Percentiles rank a stretch among this genome's conserved stretches.
phyloP scores from a whole-genome alignment of 2,113 vertebrate species.

The Cryptomyrus ogoouensis region DNA sequence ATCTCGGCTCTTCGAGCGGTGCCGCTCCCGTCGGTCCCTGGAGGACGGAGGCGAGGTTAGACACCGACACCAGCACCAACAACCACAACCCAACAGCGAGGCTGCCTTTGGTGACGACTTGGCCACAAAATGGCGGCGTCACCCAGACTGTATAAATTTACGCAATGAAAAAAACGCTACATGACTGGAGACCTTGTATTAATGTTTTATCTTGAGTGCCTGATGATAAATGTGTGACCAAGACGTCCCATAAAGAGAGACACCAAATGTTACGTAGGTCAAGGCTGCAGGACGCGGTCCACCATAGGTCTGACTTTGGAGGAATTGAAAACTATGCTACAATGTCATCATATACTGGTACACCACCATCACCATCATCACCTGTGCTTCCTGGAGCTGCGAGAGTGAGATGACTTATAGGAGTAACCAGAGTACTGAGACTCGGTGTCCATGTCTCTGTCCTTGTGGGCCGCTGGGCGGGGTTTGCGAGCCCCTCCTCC shows the following conservation, averaged over 20 bases:
- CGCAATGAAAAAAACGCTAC: neutral
- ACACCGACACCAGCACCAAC: neutral
- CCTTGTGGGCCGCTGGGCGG: conserved; percentile 56
- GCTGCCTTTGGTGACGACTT: neutral
- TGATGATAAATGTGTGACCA: neutral
- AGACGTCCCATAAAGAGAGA: neutral
- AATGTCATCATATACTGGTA: neutral
- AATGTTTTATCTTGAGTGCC: neutral
- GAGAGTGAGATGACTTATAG: conserved; percentile 86
- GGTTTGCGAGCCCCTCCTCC: conserved; percentile 63
- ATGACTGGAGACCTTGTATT: neutral
- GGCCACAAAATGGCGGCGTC: neutral
- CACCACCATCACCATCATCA: conserved; percentile 47
- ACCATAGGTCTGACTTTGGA: neutral
- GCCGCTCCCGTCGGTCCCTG: conserved; percentile 73
- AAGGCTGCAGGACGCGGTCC: neutral
- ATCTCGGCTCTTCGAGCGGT: conserved; percentile 75
- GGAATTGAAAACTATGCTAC: neutral
- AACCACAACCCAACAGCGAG: neutral
- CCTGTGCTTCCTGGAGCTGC: conserved; percentile 86
- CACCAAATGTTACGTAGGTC: neutral
- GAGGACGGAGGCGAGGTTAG: neutral
- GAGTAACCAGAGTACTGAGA: conserved; percentile 90
- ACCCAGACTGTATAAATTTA: neutral
- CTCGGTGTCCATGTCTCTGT: conserved; percentile 82